A percentile compares a stretch with the other conserved stretches of the same genome.
These are phyloP conservation scores for Centroberyx gerrardi DNA, from an alignment of 2,797 vertebrate species.

Conservation along the genomic window DNA sequence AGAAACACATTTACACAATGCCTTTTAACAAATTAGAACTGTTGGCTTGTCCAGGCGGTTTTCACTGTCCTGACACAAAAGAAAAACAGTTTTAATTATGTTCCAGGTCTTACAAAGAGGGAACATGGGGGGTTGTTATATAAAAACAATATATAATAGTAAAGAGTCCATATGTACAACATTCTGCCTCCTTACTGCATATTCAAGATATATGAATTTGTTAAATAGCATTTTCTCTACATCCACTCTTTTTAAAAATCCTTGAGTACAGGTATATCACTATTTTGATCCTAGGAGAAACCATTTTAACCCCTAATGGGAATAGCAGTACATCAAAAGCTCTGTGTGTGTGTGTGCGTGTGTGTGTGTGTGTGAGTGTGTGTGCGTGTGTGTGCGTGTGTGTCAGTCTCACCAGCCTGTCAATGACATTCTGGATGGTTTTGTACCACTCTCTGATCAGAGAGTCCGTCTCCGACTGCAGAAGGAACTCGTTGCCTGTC, in stretches of 20 bases:
- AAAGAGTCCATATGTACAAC: too few relatives aligned
- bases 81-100: neutral
- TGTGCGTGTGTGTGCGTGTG: constrained; percentile 24
- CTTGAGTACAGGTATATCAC: neutral
- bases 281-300: neutral
- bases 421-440: constrained; percentile 90
- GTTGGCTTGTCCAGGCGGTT: neutral
- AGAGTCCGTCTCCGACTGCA: constrained; percentile 92
- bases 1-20: neutral
- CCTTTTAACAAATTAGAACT: neutral
- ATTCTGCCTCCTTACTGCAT: too few relatives aligned
- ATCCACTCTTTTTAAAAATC: too few relatives aligned
- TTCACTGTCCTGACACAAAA: neutral
- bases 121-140: too few relatives aligned
- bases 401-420: constrained; percentile 87
- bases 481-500: constrained; percentile 93
- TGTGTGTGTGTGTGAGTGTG: constrained; percentile 11
- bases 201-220: too few relatives aligned
- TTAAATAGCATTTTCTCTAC: too few relatives aligned
- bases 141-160: too few relatives aligned
- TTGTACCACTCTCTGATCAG: constrained; percentile 91
- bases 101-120: too few relatives aligned
- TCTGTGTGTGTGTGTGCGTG: neutral
- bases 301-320: neutral
- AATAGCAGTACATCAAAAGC: too few relatives aligned